Conservation (phyloP, 2,113 vertebrate genomes). For the Otis tarda region DNA sequence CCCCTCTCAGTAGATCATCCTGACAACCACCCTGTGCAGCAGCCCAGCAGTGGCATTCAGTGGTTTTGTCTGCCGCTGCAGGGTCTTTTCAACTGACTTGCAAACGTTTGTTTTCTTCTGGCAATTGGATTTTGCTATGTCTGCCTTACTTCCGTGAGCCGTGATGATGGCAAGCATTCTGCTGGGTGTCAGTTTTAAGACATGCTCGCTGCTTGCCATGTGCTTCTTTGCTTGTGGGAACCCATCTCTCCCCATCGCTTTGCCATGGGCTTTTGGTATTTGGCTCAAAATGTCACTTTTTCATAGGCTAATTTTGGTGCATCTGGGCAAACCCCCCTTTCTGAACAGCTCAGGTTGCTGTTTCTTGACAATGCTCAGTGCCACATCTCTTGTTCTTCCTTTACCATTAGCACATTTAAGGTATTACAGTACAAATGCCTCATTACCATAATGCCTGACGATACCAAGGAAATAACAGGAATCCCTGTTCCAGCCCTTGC, state of each 20-base stretch:
- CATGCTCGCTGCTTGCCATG: fast-evolving
- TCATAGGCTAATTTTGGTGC: background rate
- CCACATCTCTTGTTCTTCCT: background rate
- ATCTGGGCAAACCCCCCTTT: background rate
- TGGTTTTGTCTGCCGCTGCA: background rate
- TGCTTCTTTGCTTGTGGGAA: background rate
- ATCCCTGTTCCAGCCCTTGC: background rate
- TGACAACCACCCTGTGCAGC: background rate
- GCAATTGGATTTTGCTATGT: background rate
- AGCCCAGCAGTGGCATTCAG: background rate
- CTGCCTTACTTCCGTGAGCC: background rate
- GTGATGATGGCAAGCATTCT: background rate
- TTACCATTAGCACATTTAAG: background rate
- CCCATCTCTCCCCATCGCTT: background rate
- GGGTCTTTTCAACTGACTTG: background rate
- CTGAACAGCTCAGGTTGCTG: background rate
- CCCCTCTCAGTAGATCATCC: background rate
- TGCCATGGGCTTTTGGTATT: background rate
- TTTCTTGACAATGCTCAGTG: background rate
- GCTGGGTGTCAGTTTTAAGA: background rate
- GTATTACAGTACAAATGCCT: background rate
- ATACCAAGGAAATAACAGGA: background rate
- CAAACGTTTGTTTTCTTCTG: background rate
- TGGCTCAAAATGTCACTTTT: background rate
- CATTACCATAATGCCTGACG: background rate